Evolutionary conservation across 2,888 invertebrate species (phyloP), one percentile per base, ranked within the genome.

Genomic region (Ischnura elegans): DNA sequence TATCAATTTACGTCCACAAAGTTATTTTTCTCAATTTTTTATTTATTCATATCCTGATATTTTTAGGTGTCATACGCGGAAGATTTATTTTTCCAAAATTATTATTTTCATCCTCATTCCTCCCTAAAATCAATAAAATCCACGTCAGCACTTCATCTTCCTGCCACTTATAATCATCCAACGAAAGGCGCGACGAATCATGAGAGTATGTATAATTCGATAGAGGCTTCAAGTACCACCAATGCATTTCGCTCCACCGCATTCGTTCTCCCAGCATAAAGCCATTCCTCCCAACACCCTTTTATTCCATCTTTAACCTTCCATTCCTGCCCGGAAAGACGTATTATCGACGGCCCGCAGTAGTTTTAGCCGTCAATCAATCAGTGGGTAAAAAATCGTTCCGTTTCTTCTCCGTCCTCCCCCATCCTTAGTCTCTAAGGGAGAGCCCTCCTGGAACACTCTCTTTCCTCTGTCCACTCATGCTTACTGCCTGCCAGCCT

Each of bases 351-450:
- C 55, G 61, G 10, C 5, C 43, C 90, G 61, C 90, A 90, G 76
- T 76, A 36, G 90, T 90, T 61, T 90, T 36, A 43, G 61, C 61
- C 61, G 90, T 90, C 90, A 90, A 55, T 90, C 90, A 43, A 61
- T 43, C 61, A 55, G 90, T 8, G 61, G 43, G 61, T 61, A 90
- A 90, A 90, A 90, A 90, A 90, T 43, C 61, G 90, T 90, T 90
- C 43, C 66, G 51, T n/a, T 66, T 43, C 61, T 43, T 61, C 61
- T 36, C 61, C 61, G 19, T 16, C 61, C 61, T 19, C 42, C 55
- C 8, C 61, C 61, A 61, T 3, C n/a, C 61, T 8, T 5, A 51
- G 19, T 19, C 47, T 47, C 47, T 13, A 47, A 47, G 13, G 47
- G 13, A 5, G 47, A 5, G 47, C 47, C 47, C 47, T 13, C 47